A percentile compares a stretch with the other conserved stretches of the same genome.
Conservation (phyloP, 2,888 invertebrate genomes). For the Eupithecia insigniata region DNA sequence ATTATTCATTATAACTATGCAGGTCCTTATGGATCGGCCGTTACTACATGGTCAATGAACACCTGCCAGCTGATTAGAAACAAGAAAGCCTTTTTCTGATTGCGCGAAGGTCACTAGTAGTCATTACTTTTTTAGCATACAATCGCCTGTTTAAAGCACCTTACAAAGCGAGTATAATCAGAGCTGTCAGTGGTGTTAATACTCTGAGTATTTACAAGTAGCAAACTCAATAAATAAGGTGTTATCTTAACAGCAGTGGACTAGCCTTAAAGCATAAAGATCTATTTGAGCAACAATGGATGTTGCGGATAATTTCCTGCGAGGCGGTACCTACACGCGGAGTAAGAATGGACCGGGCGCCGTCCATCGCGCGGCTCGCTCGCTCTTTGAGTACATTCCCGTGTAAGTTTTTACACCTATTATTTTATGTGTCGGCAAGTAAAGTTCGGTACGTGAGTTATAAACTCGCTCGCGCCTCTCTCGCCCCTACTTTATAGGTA, state of each 20-base stretch:
- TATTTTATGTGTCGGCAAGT: constrained; percentile 85
- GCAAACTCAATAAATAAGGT: constrained; percentile 16
- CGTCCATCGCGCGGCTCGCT: constrained; percentile 79
- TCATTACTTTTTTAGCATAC: neutral
- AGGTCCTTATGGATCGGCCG: constrained; percentile 33
- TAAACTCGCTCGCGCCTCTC: constrained; percentile 84
- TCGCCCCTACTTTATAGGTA: constrained; percentile 85
- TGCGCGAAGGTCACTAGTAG: constrained; percentile 2
- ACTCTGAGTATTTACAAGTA: constrained; percentile 1
- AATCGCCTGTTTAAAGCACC: constrained; percentile 18
- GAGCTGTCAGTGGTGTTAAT: constrained; percentile 4
- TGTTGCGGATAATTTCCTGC: constrained; percentile 45
- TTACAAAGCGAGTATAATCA: constrained; percentile 15
- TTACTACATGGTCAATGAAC: constrained; percentile 25
- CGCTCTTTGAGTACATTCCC: constrained; percentile 84
- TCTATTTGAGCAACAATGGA: constrained; percentile 42
- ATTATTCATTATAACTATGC: constrained; percentile 50
- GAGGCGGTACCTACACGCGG: constrained; percentile 33
- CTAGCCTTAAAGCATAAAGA: constrained; percentile 35
- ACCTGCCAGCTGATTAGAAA: constrained; percentile 30
- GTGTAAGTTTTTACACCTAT: constrained; percentile 85
- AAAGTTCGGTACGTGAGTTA: constrained; percentile 85
- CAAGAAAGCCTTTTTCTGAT: constrained; percentile 4
- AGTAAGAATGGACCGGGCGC: constrained; percentile 48
- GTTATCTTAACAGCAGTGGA: constrained; percentile 33